Evolutionary conservation across 2,113 vertebrate species (phyloP).

Genomic region (Anguilla rostrata): DNA sequence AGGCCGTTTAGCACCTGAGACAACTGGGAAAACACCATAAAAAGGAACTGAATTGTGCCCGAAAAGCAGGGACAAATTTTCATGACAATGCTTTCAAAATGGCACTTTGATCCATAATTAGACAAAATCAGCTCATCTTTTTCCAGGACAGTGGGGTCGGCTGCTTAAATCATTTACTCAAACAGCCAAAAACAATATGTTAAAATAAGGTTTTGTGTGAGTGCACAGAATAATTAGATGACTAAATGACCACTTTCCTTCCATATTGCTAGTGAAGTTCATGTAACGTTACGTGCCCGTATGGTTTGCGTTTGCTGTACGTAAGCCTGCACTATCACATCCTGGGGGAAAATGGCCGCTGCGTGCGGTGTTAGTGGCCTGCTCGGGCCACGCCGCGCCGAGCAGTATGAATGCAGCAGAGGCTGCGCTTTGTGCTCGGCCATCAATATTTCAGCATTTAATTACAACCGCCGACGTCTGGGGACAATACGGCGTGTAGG

Average conservation of each 20-base stretch:
- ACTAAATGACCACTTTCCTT: background rate
- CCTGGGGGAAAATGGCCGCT: background rate
- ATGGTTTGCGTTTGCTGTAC: slow-evolving; percentile 19
- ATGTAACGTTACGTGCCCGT: slow-evolving; percentile 6
- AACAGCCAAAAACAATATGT: background rate
- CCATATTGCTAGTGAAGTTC: background rate
- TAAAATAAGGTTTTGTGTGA: background rate
- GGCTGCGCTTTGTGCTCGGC: slow-evolving; percentile 19
- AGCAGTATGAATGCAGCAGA: slow-evolving; percentile 36
- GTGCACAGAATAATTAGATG: background rate
- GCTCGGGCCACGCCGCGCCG: slow-evolving; percentile 29
- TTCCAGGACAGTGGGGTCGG: no score
- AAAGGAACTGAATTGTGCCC: no score
- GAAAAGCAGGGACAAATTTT: no score
- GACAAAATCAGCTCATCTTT: no score
- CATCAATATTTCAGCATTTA: slow-evolving; percentile 68
- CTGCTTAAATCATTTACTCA: no score
- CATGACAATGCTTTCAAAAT: no score
- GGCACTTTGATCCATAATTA: no score
- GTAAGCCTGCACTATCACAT: background rate
- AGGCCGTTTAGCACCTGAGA: background rate
- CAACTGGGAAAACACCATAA: no score
- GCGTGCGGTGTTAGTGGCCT: slow-evolving; percentile 24
- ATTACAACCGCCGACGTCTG: slow-evolving; percentile 58
- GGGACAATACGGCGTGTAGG: slow-evolving; percentile 40